Evolutionary conservation across 1,140 invertebrate species (phyloP).

Genomic region (Halictus rubicundus): DNA sequence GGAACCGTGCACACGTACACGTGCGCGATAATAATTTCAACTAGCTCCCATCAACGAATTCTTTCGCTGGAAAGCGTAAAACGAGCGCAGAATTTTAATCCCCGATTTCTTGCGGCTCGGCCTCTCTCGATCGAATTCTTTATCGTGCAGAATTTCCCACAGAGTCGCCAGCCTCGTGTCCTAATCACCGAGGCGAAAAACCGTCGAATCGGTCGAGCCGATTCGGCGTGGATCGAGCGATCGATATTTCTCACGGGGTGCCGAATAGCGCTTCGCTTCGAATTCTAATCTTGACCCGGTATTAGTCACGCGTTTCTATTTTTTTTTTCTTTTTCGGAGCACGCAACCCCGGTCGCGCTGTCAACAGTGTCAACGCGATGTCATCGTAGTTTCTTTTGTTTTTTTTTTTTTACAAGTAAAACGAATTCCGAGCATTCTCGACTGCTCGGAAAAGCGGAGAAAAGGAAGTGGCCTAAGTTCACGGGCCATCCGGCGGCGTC

Average conservation of each 20-base stretch:
- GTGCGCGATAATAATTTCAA: no score
- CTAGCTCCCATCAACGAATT: no score
- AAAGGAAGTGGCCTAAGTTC: conserved; percentile 10
- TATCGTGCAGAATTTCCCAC: no score
- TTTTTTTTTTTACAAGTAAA: not conserved
- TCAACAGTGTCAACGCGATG: conserved; percentile 31
- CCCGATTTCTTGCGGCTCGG: no score
- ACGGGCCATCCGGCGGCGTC: not conserved
- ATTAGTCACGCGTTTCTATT: conserved; percentile 46
- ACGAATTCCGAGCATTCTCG: not conserved
- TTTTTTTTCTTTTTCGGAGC: conserved; percentile 12
- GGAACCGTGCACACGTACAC: no score
- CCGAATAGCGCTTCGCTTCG: not conserved
- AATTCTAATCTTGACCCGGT: conserved; percentile 52
- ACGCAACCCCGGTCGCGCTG: conserved; percentile 16
- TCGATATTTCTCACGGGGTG: conserved; percentile 20
- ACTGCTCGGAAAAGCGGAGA: not conserved
- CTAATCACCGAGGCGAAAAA: not conserved
- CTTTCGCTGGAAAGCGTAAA: no score
- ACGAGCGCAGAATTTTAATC: no score
- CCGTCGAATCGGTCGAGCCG: not conserved
- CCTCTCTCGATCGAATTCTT: not conserved
- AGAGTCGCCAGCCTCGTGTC: not conserved
- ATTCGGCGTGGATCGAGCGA: not conserved
- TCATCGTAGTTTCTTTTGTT: no score